Base-by-base conservation (phyloP, 2,888 invertebrate genomes). In the Colostygia pectinataria region DNA sequence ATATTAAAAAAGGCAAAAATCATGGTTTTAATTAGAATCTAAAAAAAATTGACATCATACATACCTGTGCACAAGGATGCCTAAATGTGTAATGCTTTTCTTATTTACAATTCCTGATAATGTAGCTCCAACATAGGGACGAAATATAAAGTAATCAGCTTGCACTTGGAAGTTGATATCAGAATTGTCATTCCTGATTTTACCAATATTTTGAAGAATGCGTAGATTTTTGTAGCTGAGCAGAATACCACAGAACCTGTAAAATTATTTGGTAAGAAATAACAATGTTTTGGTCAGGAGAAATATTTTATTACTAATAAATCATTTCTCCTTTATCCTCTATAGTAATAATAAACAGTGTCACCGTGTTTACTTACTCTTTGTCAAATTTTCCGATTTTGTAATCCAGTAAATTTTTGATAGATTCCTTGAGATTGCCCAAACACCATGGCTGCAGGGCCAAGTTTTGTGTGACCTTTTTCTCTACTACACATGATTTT, bases 91-190 rank as follows among this genome's bases (percentile, higher is more conserved):
- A 24, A 82, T 74, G 57, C 92, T 92, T 57, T 92, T 93, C 72
- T 94, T 94, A 68, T 93, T 94, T 0, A 95, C 93, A 57, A 92
- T 72, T 6, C 94, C 95, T 69, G 87, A 91, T 34, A 95, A 71
- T 23, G 77, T 84, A 51, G 91, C 91, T 2, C 93, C 94, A 37
- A 93, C 77, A 71, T 80, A 73, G 7, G 95, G 95, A 56, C 88
- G 90, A 68, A 90, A 90, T 54, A 95, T 79, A 68, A 93, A 94
- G 71, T 94, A 94, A 62, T 94, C 93, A 10, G 93, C 94, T 73
- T 92, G 90, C 1, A 95, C 88, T 80, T 94, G 92, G 53, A 94
- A 81, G 68, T 94, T 93, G 53, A 94, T 91, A 60, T 91, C 93
- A 53, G 91, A 91, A 60, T 91, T 91, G 60, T 94, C 94, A 66